Base-by-base conservation (phyloP, 1,140 invertebrate genomes). In the Telenomus remus region DNA sequence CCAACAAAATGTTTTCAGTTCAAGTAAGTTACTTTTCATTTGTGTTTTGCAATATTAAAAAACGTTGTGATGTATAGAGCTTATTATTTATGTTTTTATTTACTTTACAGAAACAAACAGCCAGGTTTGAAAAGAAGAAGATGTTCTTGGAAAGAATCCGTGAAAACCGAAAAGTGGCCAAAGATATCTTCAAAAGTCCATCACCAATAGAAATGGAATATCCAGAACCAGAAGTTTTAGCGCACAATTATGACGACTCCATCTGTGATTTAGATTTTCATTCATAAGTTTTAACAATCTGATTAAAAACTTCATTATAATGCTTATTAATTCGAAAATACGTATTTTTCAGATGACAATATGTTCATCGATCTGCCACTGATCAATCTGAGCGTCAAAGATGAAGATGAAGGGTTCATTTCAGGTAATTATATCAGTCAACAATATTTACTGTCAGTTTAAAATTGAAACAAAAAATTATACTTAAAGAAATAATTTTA, bases 391-490 rank as follows among this genome's bases (percentile, higher is more conserved):
- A 54, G 49, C 0, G 27, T 47, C 19, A 48, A 73, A 60, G 60
- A 65, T 55, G 70, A 73, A 60, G 70, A 73, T 60, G 70, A 73
- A 60, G 70, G 70, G 48, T 73, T 73, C 16, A 65, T 73, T 14
- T 73, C 70, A 54, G 70, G 70, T 72, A 59, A 33, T 42, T 35
- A 39, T 42, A 6, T 43, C 4, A 4, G 8, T 11, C 39, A 43
- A n/a, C 12, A 5, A 35, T 35, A 6, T 35, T 35, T 35, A 5
- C 10, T 10, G 34, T 35, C 39, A 43, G 5, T 43, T 43, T 6
- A 11, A 43, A 11, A 11, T 4, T 4, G 8, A 43, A 43, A 43
- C n/a, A n/a, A n/a, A n/a, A n/a, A n/a, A n/a, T 39, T 39, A 12
- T 13, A 13, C 1, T 12, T 44, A 13, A 13, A 13, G 13, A 44